Base-by-base conservation (phyloP, 2,888 invertebrate genomes). In the Selenia dentaria region DNA sequence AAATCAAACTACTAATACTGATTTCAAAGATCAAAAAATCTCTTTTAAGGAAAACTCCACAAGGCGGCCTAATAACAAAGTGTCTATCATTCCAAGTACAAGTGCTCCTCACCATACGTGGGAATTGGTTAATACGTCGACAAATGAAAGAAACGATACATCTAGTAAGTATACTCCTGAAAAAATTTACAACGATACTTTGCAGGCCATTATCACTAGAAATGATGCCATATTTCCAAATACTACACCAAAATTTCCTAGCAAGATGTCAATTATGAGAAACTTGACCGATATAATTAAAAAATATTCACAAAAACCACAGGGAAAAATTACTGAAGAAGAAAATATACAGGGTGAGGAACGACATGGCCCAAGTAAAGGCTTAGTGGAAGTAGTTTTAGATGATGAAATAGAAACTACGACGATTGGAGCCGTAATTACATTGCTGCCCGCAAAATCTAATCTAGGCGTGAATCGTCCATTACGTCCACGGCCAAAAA, bases 381-480 rank as follows among this genome's bases (percentile, higher is more conserved):
- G 89, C 24, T 82, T 78, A 9, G 88, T 89, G 22, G 89, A 89
- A 74, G 81, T 88, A n/a, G 82, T 88, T 11, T 73, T 78, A 6
- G 88, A 89, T 42, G 89, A 87, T 14, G 83, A 83, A 49, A 45
- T 84, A 43, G 83, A 84, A 45, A 70, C 74, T n/a, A 88, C 88
- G 24, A 86, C 89, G 10, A 60, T 81, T 9, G 74, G 39, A 13
- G 22, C 67, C 49, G 75, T 90, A 8, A 85, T 91, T 10, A 96
- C 96, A 0, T 76, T 96, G 27, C 83, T 95, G 43, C 96, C 96
- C 0, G 95, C 94, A 0, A 94, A 95, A 67, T 96, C 96, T 1
- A 96, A 96, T 77, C 93, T 95, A 0, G 96, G 95, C 0, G 92
- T 96, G 3, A 94, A 93, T 44, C 87, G 95, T 52, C 95, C 95